Percentiles rank a stretch among this genome's conserved stretches.
These are phyloP conservation scores for Anarhynchus alexandrinus DNA, from an alignment of 2,113 vertebrate species.

Conservation along the genomic window DNA sequence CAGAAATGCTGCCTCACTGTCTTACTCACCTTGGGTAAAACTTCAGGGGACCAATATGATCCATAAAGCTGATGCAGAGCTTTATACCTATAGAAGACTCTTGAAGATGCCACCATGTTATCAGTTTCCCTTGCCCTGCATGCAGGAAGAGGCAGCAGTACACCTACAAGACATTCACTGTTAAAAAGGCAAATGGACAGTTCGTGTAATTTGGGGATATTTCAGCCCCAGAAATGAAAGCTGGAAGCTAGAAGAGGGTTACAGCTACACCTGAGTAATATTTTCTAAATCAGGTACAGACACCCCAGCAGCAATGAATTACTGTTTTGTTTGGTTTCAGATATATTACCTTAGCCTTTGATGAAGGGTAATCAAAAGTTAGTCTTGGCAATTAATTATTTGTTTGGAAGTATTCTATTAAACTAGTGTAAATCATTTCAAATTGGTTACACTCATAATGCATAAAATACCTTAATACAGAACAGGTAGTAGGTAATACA, in stretches of 20 bases:
- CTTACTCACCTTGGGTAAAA: not conserved
- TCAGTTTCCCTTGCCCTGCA: not conserved
- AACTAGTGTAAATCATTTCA: not conserved
- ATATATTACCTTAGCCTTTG: not conserved
- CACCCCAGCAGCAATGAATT: not conserved
- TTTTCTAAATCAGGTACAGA: not conserved
- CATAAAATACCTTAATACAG: not conserved
- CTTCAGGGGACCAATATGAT: rapidly evolving
- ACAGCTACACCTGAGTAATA: not conserved
- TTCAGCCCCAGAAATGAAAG: not conserved
- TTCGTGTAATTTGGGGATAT: not conserved
- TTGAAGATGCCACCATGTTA: not conserved
- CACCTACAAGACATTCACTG: rapidly evolving
- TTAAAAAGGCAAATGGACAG: not conserved
- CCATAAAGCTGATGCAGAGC: not conserved
- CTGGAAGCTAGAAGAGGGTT: not conserved
- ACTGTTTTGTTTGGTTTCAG: not conserved
- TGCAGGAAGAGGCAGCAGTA: not conserved
- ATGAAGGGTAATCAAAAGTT: not conserved
- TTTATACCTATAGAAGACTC: not conserved
- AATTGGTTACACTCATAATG: not conserved
- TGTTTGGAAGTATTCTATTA: not conserved
- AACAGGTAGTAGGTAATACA: not conserved
- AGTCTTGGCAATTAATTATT: not conserved
- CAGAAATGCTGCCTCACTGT: rapidly evolving